Percentiles rank a stretch among this genome's conserved stretches.
Evolutionary conservation across 2,888 invertebrate species (phyloP).

Genomic region (Thecophora atra): DNA sequence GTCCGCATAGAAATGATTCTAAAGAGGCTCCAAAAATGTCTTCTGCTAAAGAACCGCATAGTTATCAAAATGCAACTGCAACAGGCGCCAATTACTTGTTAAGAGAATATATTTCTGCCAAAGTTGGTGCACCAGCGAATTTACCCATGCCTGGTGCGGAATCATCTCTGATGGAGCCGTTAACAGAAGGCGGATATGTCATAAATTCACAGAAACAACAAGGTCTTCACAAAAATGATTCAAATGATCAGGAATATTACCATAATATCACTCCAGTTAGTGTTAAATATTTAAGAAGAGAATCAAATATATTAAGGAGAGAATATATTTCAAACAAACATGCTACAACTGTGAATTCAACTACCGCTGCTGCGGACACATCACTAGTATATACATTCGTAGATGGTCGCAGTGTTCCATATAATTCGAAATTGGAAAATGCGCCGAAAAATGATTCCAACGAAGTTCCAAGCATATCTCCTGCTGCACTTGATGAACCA

Average conservation of each 20-base stretch:
- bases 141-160: too few species aligned
- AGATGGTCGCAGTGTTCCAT: constrained; percentile 31
- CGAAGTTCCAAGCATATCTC: too few species aligned
- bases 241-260: too few species aligned
- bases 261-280: too few species aligned
- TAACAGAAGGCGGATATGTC: too few species aligned
- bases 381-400: constrained; percentile 38
- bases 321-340: constrained; percentile 29
- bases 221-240: too few species aligned
- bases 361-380: constrained; percentile 18
- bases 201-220: too few species aligned
- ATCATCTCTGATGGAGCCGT: too few species aligned
- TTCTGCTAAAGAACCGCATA: constrained; percentile 45
- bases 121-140: too few species aligned
- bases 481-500: constrained; percentile 29
- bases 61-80: constrained; percentile 41
- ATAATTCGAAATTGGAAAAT: constrained; percentile 32
- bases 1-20: constrained; percentile 37
- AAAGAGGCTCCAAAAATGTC: constrained; percentile 34
- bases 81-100: neutral
- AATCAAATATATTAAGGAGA: neutral
- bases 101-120: too few species aligned
- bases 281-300: too few species aligned
- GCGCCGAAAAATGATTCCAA: constrained; percentile 39
- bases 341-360: constrained; percentile 35